A percentile compares a stretch with the other conserved stretches of the same genome.
Evolutionary conservation across 2,888 invertebrate species (phyloP).

Genomic region (Sarcophaga caerulescens): DNA sequence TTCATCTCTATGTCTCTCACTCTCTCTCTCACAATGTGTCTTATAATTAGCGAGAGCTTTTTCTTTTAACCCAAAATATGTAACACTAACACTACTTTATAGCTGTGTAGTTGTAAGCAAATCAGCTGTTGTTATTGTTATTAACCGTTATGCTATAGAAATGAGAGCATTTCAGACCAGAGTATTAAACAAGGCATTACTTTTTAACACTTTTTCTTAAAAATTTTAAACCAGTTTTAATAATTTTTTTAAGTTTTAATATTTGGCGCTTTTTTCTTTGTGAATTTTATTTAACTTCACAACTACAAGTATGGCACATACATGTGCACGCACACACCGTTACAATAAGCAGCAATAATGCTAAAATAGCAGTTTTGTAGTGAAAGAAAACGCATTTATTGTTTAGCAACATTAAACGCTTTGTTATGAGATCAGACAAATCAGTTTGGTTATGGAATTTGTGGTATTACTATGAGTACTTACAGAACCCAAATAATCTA

Average conservation of each 20-base stretch:
- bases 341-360: not conserved
- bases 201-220: not conserved
- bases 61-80: constrained; percentile 1
- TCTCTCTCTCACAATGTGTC: constrained; percentile 26
- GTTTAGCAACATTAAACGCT: not conserved
- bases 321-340: not conserved
- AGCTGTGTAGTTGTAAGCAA: not conserved
- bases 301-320: constrained; percentile 8
- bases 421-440: not conserved
- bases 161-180: not conserved
- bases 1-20: constrained; percentile 19
- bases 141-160: constrained; percentile 42
- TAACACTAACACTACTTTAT: constrained; percentile 26
- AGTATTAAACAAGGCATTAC: not conserved
- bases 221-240: constrained; percentile 31
- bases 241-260: not conserved
- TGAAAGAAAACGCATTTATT: not conserved
- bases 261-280: constrained; percentile 44
- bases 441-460: too few relatives aligned
- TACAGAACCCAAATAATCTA: too few relatives aligned
- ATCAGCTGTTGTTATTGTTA: constrained; percentile 46
- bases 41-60: constrained; percentile 35
- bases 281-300: constrained; percentile 17
- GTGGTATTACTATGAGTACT: too few relatives aligned
- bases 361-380: not conserved